Evolutionary conservation across 2,888 invertebrate genomes (phyloP), one percentile per base, ranked within the genome.

Genomic region (Agrochola lychnidis): DNA sequence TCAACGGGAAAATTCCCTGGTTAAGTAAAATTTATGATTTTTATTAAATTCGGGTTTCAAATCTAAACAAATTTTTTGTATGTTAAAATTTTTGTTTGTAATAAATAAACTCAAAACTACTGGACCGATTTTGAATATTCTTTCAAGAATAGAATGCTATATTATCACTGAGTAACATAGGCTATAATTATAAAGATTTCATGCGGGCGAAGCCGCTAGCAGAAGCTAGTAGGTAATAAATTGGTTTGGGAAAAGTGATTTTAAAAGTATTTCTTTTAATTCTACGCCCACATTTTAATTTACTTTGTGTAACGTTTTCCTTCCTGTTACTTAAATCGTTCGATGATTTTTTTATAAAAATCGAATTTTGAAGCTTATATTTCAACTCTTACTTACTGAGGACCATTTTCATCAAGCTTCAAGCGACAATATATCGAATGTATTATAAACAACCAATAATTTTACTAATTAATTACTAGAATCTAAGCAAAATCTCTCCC

Each of bases 11-110:
- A 71, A 63, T 56, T 56, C 42, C 10, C 40, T 56, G 64, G 48
- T 59, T 45, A 48, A 53, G 30, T 48, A 19, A 40, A 66, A 64
- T 76, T 61, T 70, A 70, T 51, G 51, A 61, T 48, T 80, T 76
- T 56, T 66, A 16, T 70, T 10, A n/a, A 16, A 1, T 40, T 67
- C 14, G 61, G 19, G 56, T 36, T 53, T 25, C 12, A 71, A 69
- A 53, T 59, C 30, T 30, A 30, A 30, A 30, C 30, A 30, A 30
- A 30, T 30, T 30, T 30, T 30, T 30, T 30, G 30, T 30, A 30
- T 30, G 30, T 30, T 30, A 1, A 30, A 30, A 30, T 30, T 1
- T 30, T 30, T 30, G 30, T 30, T 30, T 30, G 30, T 30, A 30
- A 30, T 30, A 30, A 30, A 30, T 30, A 30, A 30, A 30, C 30